Evolutionary conservation across 2,113 vertebrate species (phyloP).

Genomic region (Pseudopipra pipra): DNA sequence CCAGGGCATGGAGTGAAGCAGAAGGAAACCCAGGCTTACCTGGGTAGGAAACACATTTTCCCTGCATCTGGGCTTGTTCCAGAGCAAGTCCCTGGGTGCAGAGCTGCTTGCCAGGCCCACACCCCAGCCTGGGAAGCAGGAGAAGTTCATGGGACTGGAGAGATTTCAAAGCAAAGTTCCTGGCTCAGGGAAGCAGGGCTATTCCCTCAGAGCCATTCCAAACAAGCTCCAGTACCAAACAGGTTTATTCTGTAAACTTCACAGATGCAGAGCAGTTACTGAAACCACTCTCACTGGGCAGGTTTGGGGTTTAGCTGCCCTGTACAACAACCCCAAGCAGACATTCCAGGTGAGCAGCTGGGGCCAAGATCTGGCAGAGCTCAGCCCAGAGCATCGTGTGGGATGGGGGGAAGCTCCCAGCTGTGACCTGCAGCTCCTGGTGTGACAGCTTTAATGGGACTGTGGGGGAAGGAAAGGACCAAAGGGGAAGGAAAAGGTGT

Average conservation of each 20-base stretch:
- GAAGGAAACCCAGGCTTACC: not conserved
- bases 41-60: not conserved
- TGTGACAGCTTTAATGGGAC: not conserved
- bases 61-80: not conserved
- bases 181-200: not conserved
- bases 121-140: not conserved
- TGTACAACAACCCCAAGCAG: not conserved
- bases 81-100: not conserved
- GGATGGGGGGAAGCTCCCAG: not conserved
- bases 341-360: not conserved
- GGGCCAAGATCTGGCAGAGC: not conserved
- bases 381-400: fast-evolving
- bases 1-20: fast-evolving
- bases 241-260: not conserved
- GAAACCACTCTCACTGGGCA: not conserved
- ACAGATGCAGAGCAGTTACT: not conserved
- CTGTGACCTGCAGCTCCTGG: not conserved
- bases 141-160: not conserved
- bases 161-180: not conserved
- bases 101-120: not conserved
- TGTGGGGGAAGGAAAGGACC: not conserved
- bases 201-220: not conserved
- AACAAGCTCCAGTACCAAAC: not conserved
- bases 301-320: not conserved
- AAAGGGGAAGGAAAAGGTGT: not conserved